Conservation (phyloP, 2,797 vertebrate genomes). For the Sebastes paucispinis region DNA sequence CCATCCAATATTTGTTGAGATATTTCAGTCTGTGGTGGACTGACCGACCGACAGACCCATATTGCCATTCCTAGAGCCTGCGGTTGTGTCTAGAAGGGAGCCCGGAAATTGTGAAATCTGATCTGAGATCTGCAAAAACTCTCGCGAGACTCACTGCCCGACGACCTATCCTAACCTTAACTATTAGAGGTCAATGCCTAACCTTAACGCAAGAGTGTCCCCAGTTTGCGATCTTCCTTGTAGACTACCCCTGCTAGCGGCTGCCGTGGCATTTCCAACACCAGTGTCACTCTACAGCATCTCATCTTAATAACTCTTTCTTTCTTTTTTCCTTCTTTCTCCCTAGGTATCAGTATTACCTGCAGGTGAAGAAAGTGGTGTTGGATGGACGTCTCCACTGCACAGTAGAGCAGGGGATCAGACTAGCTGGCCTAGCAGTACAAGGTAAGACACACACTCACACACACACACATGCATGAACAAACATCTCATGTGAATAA, state of each 20-base stretch:
- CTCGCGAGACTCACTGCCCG: too few species aligned
- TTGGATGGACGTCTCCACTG: constrained; percentile 91
- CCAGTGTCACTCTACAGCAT: neutral
- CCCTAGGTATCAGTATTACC: constrained; percentile 96
- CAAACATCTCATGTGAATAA: constrained; percentile 51
- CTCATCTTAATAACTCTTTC: neutral
- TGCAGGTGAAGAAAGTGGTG: constrained; percentile 96
- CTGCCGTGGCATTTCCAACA: neutral
- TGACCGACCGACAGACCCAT: neutral
- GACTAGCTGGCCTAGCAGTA: constrained; percentile 93
- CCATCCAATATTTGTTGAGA: neutral
- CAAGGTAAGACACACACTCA: constrained; percentile 85
- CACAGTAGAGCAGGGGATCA: constrained; percentile 90
- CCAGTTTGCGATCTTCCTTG: too few species aligned
- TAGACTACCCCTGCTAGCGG: neutral
- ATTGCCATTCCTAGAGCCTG: neutral
- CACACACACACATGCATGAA: constrained; percentile 5
- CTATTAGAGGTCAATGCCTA: too few species aligned
- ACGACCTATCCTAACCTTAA: too few species aligned
- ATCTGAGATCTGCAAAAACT: too few species aligned
- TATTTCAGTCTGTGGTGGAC: neutral
- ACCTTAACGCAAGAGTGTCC: too few species aligned
- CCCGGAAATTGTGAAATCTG: too few species aligned
- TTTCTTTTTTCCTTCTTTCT: neutral
- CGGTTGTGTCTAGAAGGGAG: too few species aligned